Evolutionary conservation across 2,888 invertebrate genomes (phyloP), one percentile per base, ranked within the genome.

Genomic region (Caenorhabditis sp.): DNA sequence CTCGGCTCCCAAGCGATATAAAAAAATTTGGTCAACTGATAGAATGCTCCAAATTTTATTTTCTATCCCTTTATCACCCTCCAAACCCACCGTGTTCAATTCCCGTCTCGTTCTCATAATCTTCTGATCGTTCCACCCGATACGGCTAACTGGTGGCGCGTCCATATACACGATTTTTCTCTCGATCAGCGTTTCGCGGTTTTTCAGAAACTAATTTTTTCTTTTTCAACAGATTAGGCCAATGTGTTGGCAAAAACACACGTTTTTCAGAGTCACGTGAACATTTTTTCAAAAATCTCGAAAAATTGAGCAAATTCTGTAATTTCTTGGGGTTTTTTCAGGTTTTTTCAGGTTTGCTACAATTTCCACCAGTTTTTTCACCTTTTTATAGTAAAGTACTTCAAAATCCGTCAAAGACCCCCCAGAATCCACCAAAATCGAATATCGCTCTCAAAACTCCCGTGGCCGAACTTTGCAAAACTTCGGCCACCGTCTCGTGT

Each of bases 51-150:
- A n/a, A n/a, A n/a, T n/a, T 32, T 32, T 32, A 32, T 32, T 9
- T 6, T 9, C 4, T 32, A 32, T 32, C 32, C 32, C 4, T 32
- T 32, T 32, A 6, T 32, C 32, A 32, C 9, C n/a, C n/a, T n/a
- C n/a, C n/a, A n/a, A n/a, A n/a, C 32, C 9, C 37, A 72, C 72
- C 72, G 64, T 50, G 40, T 74, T 51, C 72, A 80, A 47, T 62
- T 80, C 80, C 28, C 50, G 26, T 64, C 74, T 62, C 40, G 74
- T 69, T 64, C 70, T 56, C 67, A 69, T 74, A 37, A 80, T 80
- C 47, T 80, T 80, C 61, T 80, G 40, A 15, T 80, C 69, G 67
- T 72, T 55, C 80, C 80, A 80, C 11, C 80, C 80, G 64, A 80
- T 80, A 22, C 80, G 68, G 64, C 80, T 80, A 35, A 80, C 80